These are phyloP conservation scores for Paramisgurnus dabryanus DNA, from an alignment of 2,113 vertebrate genomes.

Conservation along the genomic window DNA sequence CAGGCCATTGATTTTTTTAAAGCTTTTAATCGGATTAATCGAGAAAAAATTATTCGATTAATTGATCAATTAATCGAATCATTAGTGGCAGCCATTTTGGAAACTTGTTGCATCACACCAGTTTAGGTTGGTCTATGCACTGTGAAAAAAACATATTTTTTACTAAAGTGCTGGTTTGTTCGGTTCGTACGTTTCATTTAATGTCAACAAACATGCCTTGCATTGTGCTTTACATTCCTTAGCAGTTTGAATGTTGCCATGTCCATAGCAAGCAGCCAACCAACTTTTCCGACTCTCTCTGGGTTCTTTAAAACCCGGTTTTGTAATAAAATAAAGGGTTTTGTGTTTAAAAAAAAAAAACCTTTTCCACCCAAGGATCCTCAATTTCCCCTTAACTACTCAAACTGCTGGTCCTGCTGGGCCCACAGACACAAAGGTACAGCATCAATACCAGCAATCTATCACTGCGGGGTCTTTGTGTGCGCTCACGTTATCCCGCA, in stretches of 20 bases:
- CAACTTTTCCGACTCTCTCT: conserved; percentile 49
- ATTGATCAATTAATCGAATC: too few species aligned
- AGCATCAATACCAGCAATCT: conserved; percentile 79
- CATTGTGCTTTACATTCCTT: conserved; percentile 36
- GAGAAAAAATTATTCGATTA: too few species aligned
- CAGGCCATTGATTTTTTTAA: too few species aligned
- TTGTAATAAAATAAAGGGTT: conserved; percentile 59
- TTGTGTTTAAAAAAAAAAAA: conserved; percentile 69
- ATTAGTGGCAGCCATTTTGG: too few species aligned
- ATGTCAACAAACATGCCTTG: not conserved
- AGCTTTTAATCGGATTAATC: too few species aligned
- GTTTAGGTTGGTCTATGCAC: too few species aligned
- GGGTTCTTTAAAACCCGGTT: conserved; percentile 58
- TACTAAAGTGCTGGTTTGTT: too few species aligned
- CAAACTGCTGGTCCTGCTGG: conserved; percentile 73
- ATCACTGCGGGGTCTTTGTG: conserved; percentile 55
- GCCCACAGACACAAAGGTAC: conserved; percentile 69
- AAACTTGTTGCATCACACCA: too few species aligned
- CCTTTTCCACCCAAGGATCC: conserved; percentile 72
- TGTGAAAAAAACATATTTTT: too few species aligned
- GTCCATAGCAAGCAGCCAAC: conserved; percentile 6
- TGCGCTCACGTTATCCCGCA: conserved; percentile 56
- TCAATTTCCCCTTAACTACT: conserved; percentile 67
- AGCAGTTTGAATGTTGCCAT: conserved; percentile 18
- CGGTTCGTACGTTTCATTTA: not conserved